Evolutionary conservation across 2,113 vertebrate genomes (phyloP).

Genomic region (Clupea harengus): DNA sequence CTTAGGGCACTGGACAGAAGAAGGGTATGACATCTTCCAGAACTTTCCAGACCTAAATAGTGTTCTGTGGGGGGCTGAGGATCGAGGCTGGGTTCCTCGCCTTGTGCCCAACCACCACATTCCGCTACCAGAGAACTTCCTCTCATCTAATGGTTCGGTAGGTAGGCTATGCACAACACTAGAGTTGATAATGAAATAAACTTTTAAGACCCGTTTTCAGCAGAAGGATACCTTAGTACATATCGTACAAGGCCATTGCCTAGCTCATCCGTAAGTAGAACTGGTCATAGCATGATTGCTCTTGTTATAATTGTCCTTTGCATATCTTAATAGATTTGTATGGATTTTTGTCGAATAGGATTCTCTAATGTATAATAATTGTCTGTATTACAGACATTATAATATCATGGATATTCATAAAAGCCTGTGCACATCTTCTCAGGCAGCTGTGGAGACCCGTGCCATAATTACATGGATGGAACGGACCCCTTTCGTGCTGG

Average conservation of each 20-base stretch:
- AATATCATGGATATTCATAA: not conserved
- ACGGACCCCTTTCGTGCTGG: conserved; percentile 89
- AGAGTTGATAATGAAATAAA: not conserved
- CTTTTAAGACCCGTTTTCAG: not conserved
- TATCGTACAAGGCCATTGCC: too few species aligned
- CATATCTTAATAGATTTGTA: not conserved
- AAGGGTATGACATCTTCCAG: conserved; percentile 93
- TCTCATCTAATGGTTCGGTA: conserved; percentile 76
- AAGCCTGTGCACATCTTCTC: conserved; percentile 31
- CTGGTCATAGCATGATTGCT: too few species aligned
- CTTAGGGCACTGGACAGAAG: conserved; percentile 87
- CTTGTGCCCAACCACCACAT: conserved; percentile 85
- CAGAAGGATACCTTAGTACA: not conserved
- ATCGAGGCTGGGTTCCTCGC: conserved; percentile 84
- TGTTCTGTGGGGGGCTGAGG: conserved; percentile 87
- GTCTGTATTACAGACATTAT: not conserved
- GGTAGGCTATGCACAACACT: conserved; percentile 42
- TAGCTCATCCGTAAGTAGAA: too few species aligned
- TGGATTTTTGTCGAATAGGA: not conserved
- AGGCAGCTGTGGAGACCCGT: conserved; percentile 89
- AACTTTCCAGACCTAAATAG: conserved; percentile 92
- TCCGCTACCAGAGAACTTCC: conserved; percentile 80
- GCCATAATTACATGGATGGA: conserved; percentile 95
- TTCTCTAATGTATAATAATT: not conserved
- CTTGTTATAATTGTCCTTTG: not conserved